These are phyloP conservation scores for Chaitophorus viminalis DNA, from an alignment of 2,888 invertebrate genomes.

Conservation along the genomic window DNA sequence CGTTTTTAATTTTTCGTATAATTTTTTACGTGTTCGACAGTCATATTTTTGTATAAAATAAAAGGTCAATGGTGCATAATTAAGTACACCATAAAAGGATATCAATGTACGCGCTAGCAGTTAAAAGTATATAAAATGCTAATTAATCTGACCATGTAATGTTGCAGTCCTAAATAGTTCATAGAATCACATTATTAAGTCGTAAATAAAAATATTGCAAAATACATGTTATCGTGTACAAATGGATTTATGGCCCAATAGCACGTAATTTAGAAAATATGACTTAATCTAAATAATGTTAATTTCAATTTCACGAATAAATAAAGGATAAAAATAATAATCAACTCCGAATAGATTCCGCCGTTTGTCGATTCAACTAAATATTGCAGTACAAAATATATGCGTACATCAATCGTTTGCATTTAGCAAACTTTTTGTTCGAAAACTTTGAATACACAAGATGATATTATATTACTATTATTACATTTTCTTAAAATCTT, in stretches of 20 bases:
- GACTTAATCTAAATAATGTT: not conserved
- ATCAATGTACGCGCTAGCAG: not conserved
- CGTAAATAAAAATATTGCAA: conserved; percentile 22
- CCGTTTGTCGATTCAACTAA: not conserved
- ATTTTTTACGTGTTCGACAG: not conserved
- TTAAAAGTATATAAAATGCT: conserved; percentile 52
- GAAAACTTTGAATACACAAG: not conserved
- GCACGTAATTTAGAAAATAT: not conserved
- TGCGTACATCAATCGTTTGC: not conserved
- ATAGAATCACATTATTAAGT: conserved; percentile 33
- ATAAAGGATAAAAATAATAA: not conserved
- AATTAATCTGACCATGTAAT: conserved; percentile 41
- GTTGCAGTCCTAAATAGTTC: not conserved
- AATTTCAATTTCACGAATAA: not conserved
- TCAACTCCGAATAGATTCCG: not conserved
- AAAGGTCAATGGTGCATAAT: conserved; percentile 50
- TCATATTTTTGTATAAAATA: not conserved
- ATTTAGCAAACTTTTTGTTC: not conserved
- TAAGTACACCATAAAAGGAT: conserved; percentile 31
- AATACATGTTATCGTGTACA: conserved; percentile 7
- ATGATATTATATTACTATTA: not conserved
- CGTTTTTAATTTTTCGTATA: too few relatives aligned
- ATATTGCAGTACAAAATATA: not conserved
- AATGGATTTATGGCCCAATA: conserved; percentile 41
- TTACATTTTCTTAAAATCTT: not conserved